These are phyloP conservation scores for Tetrax tetrax DNA, from an alignment of 2,113 vertebrate species.

Conservation along the genomic window DNA sequence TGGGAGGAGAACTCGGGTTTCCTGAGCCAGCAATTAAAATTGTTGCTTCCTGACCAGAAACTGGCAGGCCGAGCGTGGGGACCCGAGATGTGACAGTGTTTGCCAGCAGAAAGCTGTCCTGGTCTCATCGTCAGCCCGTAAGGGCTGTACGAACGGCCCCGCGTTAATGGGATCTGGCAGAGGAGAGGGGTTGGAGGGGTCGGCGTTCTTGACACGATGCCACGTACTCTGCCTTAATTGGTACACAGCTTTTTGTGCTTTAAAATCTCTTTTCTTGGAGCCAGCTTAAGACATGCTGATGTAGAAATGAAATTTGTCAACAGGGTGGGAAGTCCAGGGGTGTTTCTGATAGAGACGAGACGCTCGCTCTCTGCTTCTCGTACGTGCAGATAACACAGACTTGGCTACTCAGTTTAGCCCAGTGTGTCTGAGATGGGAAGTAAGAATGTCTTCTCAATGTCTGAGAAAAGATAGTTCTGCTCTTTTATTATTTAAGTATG, in stretches of 20 bases:
- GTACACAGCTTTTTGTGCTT: neutral
- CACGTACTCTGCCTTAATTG: neutral
- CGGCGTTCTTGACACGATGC: neutral
- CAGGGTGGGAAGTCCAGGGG: neutral
- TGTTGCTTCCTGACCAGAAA: neutral
- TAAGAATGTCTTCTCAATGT: fast-evolving
- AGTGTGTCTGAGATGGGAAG: too few species aligned
- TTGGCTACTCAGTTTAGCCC: fast-evolving
- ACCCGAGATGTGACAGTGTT: fast-evolving
- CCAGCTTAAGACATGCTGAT: neutral
- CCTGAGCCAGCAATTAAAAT: neutral
- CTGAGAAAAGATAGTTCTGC: neutral
- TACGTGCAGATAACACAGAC: fast-evolving
- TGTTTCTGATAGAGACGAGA: neutral
- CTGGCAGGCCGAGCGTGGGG: neutral
- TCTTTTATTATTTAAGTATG: too few species aligned
- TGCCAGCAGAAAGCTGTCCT: neutral
- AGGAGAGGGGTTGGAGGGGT: neutral
- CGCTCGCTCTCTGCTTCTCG: too few species aligned
- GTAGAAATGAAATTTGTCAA: neutral
- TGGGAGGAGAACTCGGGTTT: neutral
- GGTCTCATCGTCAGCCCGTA: neutral
- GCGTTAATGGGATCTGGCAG: neutral
- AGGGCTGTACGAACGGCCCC: neutral
- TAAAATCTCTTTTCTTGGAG: neutral